phyloP scores from a whole-genome alignment of 2,797 vertebrate genomes.

The Halcyon badia region DNA sequence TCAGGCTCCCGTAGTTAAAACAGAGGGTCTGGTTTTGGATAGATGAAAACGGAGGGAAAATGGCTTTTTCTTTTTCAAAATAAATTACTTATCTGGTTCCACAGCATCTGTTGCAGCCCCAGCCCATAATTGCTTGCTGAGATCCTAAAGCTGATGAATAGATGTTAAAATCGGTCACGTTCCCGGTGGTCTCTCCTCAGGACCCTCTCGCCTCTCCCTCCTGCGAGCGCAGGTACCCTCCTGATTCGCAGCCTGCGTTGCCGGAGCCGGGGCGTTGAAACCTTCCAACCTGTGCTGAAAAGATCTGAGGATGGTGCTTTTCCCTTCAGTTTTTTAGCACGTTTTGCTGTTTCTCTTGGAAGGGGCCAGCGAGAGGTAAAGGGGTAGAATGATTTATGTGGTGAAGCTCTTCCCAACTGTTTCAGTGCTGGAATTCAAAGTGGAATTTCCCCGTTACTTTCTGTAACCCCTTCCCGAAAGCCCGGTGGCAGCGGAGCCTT shows the following conservation, averaged over 20 bases:
- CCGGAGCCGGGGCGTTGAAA: background rate
- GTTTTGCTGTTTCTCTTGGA: background rate
- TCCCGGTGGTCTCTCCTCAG: accelerated
- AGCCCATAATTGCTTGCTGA: background rate
- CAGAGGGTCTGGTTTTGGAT: background rate
- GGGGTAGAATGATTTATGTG: accelerated
- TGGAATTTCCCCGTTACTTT: background rate
- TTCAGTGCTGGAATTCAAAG: background rate
- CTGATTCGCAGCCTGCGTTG: accelerated
- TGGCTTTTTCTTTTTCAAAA: no score
- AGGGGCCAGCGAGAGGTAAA: background rate
- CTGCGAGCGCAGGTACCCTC: background rate
- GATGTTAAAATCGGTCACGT: accelerated
- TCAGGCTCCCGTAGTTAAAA: accelerated
- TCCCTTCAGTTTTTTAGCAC: background rate
- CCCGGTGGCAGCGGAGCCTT: background rate
- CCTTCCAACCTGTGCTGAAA: background rate
- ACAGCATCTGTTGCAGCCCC: accelerated
- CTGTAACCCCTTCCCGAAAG: background rate
- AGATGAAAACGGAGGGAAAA: accelerated
- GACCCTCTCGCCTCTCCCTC: background rate
- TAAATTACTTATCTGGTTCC: background rate
- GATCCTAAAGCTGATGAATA: accelerated
- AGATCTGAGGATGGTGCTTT: background rate
- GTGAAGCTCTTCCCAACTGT: background rate